Base-by-base conservation (phyloP, 2,888 invertebrate species). In the Amblyjoppa fuscipennis region DNA sequence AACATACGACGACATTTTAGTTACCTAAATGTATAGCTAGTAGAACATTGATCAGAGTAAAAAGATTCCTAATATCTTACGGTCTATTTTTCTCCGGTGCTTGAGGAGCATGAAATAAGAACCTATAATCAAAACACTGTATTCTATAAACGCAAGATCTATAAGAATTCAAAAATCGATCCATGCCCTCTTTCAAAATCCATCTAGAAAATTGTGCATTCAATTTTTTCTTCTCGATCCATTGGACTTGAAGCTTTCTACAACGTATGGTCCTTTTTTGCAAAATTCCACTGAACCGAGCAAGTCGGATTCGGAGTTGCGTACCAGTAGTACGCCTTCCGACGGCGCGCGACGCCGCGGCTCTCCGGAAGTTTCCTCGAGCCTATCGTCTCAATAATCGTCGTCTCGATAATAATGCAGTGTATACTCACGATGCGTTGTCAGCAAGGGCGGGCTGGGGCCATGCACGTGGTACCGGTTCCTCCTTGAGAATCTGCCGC, bases 401-500 rank as follows among this genome's bases (percentile, higher is more conserved):
- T 38, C 11, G 20, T 20, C 20, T 20, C 20, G 20, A 20, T 20
- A 20, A 20, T 20, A 28, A 74, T 56, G 6, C 41, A 56, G 59
- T 49, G 9, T 45, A 49, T 86, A 93, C 93, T 93, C 87, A 93
- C 93, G 93, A 91, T 87, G 93, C 94, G 84, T 93, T 94, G 83
- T 93, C 92, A 81, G 93, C 90, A 76, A 94, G 92, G n/a, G 94
- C 90, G 31, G 94, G 92, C 80, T 94, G 94, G 0, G 94, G 91
- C 94, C 94, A 94, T 86, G 92, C 93, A 88, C 94, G 91, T 80
- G 94, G 93, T 77, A 94, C 93, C 31, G 94, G 94, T 89, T 94
- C 94, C 88, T 94, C 94, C 90, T 94, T 94, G 86, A 94, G 90
- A 71, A 93, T 94, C 89, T 94, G 94, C 84, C 94, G 89, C 94